Evolutionary conservation across 1,140 invertebrate species (phyloP), one percentile per base, ranked within the genome.

Genomic region (Triops cancriformis): DNA sequence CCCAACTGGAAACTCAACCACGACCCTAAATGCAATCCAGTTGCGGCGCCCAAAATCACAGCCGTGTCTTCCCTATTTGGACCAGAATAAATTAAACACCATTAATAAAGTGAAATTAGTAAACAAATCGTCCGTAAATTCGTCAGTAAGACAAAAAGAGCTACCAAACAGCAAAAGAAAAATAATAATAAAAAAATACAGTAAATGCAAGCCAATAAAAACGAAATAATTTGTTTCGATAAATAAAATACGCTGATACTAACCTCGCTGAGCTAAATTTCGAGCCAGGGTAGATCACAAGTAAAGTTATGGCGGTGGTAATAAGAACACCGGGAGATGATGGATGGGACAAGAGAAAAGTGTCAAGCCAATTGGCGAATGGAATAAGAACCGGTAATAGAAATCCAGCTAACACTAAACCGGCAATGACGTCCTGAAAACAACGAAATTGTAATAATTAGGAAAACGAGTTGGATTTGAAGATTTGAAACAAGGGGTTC

Each of bases 1-100:
- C 92, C 92, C 23, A 90, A 86, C 83, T 91, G 91, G 83, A 90
- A 94, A 85, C 94, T 94, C 6, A 92, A 85, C 93, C 94, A 96
- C 1, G 92, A 88, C n/a, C 93, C 94, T 10, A 89, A 84, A 73
- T 91, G 87, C 74, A 94, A 86, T 51, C 94, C 94, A n/a, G 90
- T 89, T 78, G 89, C 90, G 9, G 94, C 91, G 27, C 91, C 91
- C 73, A 96, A 85, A 75, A 95, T 92, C 85, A 94, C 90, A 10
- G 93, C 90, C 1, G 94, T 95, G 83, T 97, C 94, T 31, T 93
- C 93, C 83, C 94, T 94, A 83, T 28, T 88, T 88, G 81, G 80
- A n/a, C n/a, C 77, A 81, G 74, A 1, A 79, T 31, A 72, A 2
- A 7, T 37, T 37, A 37, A 37, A 37, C 31, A 37, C 31, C 14